Evolutionary conservation across 2,797 vertebrate genomes (phyloP), one percentile per base, ranked within the genome.

Genomic region (Sebastiscus albofasciatus): DNA sequence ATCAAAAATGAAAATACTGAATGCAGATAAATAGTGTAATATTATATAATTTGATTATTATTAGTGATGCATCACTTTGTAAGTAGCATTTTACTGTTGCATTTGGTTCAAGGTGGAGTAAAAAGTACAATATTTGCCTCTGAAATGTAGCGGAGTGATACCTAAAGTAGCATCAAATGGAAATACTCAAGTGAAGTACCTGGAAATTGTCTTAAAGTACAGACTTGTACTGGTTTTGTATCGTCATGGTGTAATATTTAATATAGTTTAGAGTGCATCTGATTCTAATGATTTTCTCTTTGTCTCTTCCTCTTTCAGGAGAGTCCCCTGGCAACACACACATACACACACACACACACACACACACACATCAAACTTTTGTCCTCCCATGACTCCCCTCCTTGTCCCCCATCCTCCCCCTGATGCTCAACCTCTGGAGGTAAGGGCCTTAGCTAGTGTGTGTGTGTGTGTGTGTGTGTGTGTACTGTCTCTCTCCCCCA

Each of bases 301-400:
- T 90, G 65, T 90, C 71, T 82, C 72, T 83, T 84, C 76, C 54
- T 85, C 78, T 90, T 92, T 66, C 79, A 93, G 92, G 89, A 89
- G 78, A 79, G 54, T 65, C 67, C 80, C 77, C 24, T 62, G 76
- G 69, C 71, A 75, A 18, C 71, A 67, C 64, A 76, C 75, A 74
- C 49, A 29, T 59, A 73, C 65, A 61, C 64, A 60, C 59, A 72
- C 61, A 55, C 61, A 69, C 49, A 58, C 46, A 80, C 52, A 64
- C 31, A 71, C 76, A 80, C 61, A 82, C 65, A 75, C 56, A 80
- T 22, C 27, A 76, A 83, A 85, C 75, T 87, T 79, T 75, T 60
- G 81, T 86, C 74, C 55, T 64, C 60, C 60, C 54, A 60, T 70
- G 79, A 80, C 75, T 67, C 79, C 69, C 79, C 61, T 74, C 29